Base-by-base conservation (phyloP, 2,797 vertebrate species). In the Sebastes diaconus region DNA sequence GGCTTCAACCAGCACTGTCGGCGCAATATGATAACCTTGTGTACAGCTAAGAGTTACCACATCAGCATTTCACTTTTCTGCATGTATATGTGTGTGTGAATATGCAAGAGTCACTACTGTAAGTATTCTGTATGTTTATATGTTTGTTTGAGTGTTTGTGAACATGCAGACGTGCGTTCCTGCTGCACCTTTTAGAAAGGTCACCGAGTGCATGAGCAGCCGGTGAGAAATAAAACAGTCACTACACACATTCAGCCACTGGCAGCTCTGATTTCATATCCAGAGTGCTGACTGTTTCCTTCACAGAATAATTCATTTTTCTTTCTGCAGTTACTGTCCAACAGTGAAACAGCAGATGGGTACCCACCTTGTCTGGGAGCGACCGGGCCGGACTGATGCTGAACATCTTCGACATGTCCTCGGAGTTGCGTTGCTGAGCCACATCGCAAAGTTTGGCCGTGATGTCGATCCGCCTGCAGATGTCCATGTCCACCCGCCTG, bases 401-500 rank as follows among this genome's bases (percentile, higher is more conserved):
- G 95, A 99, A 99, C 95, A 99, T 99, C 96, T 97, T 98, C 86
- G 97, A 97, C 96, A 99, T 98, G 95, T 99, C 99, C 95, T 99
- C 97, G 0, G 98, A 99, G 96, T 98, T 99, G 93, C 99, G 96
- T 94, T 99, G 98, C 95, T 99, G 98, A 16, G 99, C 99, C 71
- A 99, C 98, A 80, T 99, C 99, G 22, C 99, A 99, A 95, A 99
- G 96, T 94, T 98, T 99, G 87, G 99, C 98, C 13, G 99, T 99
- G 96, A 99, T 99, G 95, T 99, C 99, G 84, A 99, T 99, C 60
- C 99, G 96, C 63, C 99, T 95, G 92, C 99, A 99, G 97, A 99
- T 99, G 96, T 99, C 99, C 99, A 99, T 99, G 96, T 99, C 99
- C 90, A 99, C 99, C 82, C 96, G 97, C 95, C 98, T 96, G 92